Conservation (phyloP, 1,140 invertebrate genomes). For the Dreissena rostriformis region DNA sequence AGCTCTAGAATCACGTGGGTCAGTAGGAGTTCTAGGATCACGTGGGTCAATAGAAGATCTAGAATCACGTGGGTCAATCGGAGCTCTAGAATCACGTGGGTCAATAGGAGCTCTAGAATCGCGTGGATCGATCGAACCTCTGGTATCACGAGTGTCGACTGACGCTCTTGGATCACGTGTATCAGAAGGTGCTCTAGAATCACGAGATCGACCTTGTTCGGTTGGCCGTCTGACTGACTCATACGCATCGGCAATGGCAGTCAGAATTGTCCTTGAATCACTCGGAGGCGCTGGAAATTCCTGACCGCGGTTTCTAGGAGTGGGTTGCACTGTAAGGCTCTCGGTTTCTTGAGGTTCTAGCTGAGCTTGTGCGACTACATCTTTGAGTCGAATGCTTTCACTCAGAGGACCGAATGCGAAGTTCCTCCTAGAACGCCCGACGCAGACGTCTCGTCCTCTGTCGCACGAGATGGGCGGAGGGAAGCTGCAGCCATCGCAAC, state of each 20-base stretch:
- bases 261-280: slow-evolving; percentile 28
- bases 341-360: not conserved
- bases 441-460: not conserved
- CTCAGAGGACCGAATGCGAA: not conserved
- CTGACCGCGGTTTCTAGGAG: slow-evolving; percentile 25
- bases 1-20: too few species aligned
- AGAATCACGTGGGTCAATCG: too few species aligned
- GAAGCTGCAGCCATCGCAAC: slow-evolving; percentile 8
- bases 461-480: slow-evolving; percentile 17
- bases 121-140: too few species aligned
- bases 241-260: slow-evolving; percentile 26
- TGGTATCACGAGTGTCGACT: too few species aligned
- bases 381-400: not conserved
- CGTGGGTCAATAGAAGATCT: too few species aligned
- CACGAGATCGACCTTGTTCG: too few species aligned
- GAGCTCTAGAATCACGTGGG: too few species aligned
- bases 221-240: not conserved
- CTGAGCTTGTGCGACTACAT: not conserved
- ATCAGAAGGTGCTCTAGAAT: too few species aligned
- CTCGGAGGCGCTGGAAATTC: not conserved
- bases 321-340: not conserved
- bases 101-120: too few species aligned
- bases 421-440: slow-evolving; percentile 6
- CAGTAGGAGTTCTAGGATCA: too few species aligned
- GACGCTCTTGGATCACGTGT: too few species aligned